A percentile compares a stretch with the other conserved stretches of the same genome.
Conservation (phyloP, 2,797 vertebrate genomes). For the Cryptoprocta ferox region DNA sequence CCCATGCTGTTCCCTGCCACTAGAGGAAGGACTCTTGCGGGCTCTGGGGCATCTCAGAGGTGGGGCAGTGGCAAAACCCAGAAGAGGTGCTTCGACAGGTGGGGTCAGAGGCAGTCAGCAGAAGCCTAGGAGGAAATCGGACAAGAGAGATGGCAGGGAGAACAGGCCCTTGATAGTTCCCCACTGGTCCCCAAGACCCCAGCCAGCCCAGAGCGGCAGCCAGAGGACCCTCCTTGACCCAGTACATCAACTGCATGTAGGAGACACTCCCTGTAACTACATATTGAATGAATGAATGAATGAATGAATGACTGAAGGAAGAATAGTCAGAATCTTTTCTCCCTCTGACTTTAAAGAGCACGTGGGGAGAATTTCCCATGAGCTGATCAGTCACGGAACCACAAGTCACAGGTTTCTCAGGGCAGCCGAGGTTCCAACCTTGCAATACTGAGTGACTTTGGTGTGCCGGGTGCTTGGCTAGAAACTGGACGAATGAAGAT, state of each 20-base stretch:
- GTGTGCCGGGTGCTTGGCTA: not conserved
- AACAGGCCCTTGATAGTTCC: not conserved
- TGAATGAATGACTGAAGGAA: not conserved
- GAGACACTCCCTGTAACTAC: not conserved
- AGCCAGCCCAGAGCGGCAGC: not conserved
- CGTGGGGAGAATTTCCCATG: not conserved
- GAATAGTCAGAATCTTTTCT: not conserved
- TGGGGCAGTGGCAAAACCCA: conserved; percentile 43
- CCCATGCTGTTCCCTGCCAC: not conserved
- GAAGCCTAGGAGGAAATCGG: not conserved
- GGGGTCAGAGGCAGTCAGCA: not conserved
- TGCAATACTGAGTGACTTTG: not conserved
- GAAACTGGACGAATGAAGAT: not conserved
- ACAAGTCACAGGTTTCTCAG: not conserved
- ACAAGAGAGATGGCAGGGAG: not conserved
- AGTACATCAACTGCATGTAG: not conserved
- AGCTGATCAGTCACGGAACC: not conserved
- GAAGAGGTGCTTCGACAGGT: conserved; percentile 6
- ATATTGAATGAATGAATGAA: not conserved
- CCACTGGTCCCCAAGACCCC: not conserved
- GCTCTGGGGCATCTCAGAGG: conserved; percentile 70
- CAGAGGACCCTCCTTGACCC: not conserved
- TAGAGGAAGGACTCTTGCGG: not conserved
- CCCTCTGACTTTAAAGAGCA: not conserved
- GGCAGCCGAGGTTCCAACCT: not conserved